Percentiles rank a stretch among this genome's conserved stretches.
Evolutionary conservation across 2,797 vertebrate species (phyloP).

Genomic region (Falco rusticolus): DNA sequence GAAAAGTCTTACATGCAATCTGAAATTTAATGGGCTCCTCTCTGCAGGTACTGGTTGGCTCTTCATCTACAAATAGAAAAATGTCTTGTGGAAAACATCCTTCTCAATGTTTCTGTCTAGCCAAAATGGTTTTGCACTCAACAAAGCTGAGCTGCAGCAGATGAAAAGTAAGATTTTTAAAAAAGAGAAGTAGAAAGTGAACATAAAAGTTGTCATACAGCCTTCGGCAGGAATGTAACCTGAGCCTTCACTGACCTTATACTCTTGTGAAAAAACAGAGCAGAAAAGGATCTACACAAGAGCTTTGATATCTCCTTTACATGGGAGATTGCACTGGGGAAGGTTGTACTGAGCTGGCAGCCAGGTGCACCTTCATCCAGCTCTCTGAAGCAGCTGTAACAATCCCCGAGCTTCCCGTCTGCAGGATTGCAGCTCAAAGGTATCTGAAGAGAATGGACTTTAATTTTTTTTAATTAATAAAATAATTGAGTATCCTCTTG

Average conservation of each 20-base stretch:
- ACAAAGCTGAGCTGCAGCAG: background rate
- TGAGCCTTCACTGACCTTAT: background rate
- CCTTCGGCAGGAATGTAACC: background rate
- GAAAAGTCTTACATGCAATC: background rate
- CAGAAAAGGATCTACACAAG: background rate
- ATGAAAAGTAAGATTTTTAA: conserved; percentile 7
- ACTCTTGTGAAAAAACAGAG: background rate
- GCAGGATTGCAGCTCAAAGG: background rate
- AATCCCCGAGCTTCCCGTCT: background rate
- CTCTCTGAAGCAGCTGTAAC: background rate
- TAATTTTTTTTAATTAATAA: background rate
- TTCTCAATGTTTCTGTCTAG: background rate
- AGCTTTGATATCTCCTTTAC: background rate
- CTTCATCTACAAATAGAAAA: background rate
- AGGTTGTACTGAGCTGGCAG: background rate
- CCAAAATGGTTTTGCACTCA: background rate
- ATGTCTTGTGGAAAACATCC: background rate
- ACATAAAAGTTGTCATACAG: background rate
- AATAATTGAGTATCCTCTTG: background rate
- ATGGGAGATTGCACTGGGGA: background rate
- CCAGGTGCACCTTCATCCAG: background rate
- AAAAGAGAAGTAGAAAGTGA: background rate
- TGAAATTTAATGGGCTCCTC: background rate
- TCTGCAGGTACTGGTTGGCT: background rate
- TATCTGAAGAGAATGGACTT: background rate